Percentiles rank a stretch among this genome's conserved stretches.
phyloP scores from a whole-genome alignment of 2,888 invertebrate genomes.

The Sclerodermus sp. region DNA sequence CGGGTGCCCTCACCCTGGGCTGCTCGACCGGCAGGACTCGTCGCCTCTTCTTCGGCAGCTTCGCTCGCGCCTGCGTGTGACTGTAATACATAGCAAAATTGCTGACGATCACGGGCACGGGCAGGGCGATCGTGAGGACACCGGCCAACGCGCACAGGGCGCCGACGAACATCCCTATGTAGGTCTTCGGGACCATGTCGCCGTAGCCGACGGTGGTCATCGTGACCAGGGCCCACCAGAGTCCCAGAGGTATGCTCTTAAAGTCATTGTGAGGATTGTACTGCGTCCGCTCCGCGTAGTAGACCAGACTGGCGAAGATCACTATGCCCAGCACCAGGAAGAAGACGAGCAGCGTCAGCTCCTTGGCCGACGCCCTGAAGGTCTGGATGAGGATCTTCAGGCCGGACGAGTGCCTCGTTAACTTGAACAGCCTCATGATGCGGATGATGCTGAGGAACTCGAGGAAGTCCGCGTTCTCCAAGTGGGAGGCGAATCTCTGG shows the following conservation, averaged over 20 bases:
- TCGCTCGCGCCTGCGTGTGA: slow-evolving; percentile 94
- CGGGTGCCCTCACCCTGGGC: slow-evolving; percentile 60
- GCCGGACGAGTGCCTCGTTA: slow-evolving; percentile 96
- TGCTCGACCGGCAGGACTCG: slow-evolving; percentile 96
- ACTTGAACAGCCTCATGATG: slow-evolving; percentile 95
- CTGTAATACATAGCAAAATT: slow-evolving; percentile 98
- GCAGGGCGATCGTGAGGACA: slow-evolving; percentile 97
- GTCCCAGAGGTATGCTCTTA: slow-evolving; percentile 94
- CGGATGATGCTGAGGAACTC: slow-evolving; percentile 98
- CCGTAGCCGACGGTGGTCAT: slow-evolving; percentile 99
- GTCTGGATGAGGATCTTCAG: slow-evolving; percentile 98
- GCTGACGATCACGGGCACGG: slow-evolving; percentile 98
- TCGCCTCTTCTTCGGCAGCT: slow-evolving; percentile 97
- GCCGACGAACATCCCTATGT: slow-evolving; percentile 98
- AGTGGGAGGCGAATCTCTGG: slow-evolving; percentile 85
- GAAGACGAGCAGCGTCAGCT: slow-evolving; percentile 93
- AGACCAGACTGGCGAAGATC: slow-evolving; percentile 96
- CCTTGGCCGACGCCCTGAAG: slow-evolving; percentile 95
- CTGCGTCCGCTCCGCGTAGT: slow-evolving; percentile 96
- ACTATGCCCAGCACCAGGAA: slow-evolving; percentile 93
- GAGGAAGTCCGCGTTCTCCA: slow-evolving; percentile 93
- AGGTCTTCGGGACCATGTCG: slow-evolving; percentile 98
- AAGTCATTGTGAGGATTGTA: slow-evolving; percentile 96
- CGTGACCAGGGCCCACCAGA: slow-evolving; percentile 99
- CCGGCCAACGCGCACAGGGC: slow-evolving; percentile 97